A percentile compares a stretch with the other conserved stretches of the same genome.
Conservation (phyloP, 2,888 invertebrate species). For the Chymomyza procnemis region DNA sequence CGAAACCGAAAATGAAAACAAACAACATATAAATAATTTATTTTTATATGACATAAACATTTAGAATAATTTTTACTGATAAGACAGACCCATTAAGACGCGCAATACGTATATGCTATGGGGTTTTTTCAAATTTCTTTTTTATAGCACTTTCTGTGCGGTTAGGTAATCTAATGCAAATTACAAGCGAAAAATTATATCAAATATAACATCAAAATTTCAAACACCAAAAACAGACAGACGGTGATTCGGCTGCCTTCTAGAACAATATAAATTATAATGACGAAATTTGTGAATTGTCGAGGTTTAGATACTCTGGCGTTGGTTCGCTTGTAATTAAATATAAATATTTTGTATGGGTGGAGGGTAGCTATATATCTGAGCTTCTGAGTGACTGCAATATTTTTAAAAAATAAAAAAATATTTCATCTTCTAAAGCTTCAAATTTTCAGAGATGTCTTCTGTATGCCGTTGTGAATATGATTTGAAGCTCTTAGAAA, state of each 20-base stretch:
- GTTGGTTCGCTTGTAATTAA: background rate
- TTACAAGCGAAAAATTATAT: background rate
- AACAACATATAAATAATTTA: slow-evolving; percentile 51
- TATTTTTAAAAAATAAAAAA: no score
- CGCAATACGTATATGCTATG: background rate
- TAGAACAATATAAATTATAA: background rate
- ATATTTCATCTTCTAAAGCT: no score
- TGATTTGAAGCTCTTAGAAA: no score
- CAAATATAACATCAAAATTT: background rate
- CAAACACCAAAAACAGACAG: background rate
- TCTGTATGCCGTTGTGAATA: no score
- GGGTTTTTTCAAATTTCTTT: slow-evolving; percentile 1
- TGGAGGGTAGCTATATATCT: no score
- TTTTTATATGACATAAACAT: slow-evolving; percentile 32
- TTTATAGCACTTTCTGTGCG: background rate
- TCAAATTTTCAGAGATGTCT: no score
- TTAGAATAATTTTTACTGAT: background rate
- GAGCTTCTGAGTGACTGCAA: no score
- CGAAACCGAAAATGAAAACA: slow-evolving; percentile 58
- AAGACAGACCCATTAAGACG: background rate
- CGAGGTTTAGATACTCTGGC: background rate
- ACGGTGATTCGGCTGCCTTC: background rate
- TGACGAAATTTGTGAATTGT: background rate
- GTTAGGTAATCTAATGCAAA: background rate
- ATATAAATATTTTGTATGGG: background rate